Conservation (phyloP, 2,888 invertebrate species). For the Nomada goodeniana region DNA sequence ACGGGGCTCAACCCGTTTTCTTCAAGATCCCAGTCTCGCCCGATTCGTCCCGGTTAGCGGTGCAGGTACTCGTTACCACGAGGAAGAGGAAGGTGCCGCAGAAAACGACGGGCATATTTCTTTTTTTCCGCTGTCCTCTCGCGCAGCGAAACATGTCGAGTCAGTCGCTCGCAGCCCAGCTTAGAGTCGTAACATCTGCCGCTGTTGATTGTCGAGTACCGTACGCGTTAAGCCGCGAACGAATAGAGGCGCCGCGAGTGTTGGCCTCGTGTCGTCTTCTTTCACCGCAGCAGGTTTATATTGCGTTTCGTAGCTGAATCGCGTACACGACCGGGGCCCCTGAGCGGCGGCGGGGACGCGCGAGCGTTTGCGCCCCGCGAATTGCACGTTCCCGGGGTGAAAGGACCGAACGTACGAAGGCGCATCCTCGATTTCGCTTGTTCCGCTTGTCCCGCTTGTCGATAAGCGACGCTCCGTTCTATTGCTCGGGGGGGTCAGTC, state of each 20-base stretch:
- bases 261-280: constrained; percentile 66
- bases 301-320: constrained; percentile 78
- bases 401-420: constrained; percentile 13
- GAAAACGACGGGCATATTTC: constrained; percentile 55
- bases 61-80: constrained; percentile 68
- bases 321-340: constrained; percentile 35
- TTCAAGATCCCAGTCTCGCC: constrained; percentile 38
- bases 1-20: constrained; percentile 33
- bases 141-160: constrained; percentile 77
- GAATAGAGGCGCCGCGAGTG: constrained; percentile 41
- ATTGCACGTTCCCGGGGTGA: constrained; percentile 39
- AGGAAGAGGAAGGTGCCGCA: constrained; percentile 74
- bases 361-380: neutral
- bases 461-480: constrained; percentile 21
- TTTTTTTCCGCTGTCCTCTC: neutral
- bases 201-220: constrained; percentile 67
- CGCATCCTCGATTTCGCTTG: constrained; percentile 40
- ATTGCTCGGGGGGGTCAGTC: constrained; percentile 29
- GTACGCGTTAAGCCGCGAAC: constrained; percentile 51
- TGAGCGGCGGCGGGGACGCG: neutral
- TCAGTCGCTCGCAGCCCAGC: constrained; percentile 73
- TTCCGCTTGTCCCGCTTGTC: constrained; percentile 26
- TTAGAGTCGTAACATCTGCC: constrained; percentile 76
- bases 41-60: constrained; percentile 55
- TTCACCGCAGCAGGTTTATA: constrained; percentile 60